Base-by-base conservation (phyloP, 2,113 vertebrate species). In the Myiagra hebetior region DNA sequence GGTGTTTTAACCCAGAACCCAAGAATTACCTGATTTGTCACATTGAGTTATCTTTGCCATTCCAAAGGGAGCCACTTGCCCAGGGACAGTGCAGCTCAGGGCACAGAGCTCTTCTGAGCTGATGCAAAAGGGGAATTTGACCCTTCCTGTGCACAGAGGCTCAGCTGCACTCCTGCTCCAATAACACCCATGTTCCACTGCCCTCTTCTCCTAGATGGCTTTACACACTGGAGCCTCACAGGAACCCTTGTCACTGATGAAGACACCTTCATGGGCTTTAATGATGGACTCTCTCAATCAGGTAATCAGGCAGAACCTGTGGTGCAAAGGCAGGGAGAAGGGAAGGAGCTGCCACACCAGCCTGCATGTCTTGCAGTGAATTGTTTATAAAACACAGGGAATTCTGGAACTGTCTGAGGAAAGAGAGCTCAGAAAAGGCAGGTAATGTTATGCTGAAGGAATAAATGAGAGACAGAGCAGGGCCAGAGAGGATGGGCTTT, bases 171-270 rank as follows among this genome's bases (percentile, higher is more conserved):
- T 53, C 33, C 53, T 83, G n/a, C 62, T 41, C 13, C 22, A 13
- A 16, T 11, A 68, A 72, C n/a, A 20, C 6, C 16, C 14, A 1
- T 21, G 1, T 65, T 13, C 59, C 64, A 15, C 56, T 85, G 8
- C 47, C 42, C 37, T 86, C 4, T 85, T 55, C 28, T 94, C 91
- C 53, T 81, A 99, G 99, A 99, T 97, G 99, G 99, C 35, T 99
- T 99, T 73, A 99, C 99, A 4, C 99, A 99, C 98, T 99, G 99
- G 99, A 99, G 99, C 95, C 97, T 99, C 92, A 98, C 97, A 1
- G 98, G 98, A 81, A 98, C 98, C 74, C 98, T 98, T 2, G 98
- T 98, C 64, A 96, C 98, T 15, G 98, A 98, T 74, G 98, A 99
- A 89, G 99, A 99, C 78, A 98, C 98, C 4, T 99, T 99, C 95